Evolutionary conservation across 1,140 invertebrate genomes (phyloP), one percentile per base, ranked within the genome.

Genomic region (Brachionus rotundiformis): DNA sequence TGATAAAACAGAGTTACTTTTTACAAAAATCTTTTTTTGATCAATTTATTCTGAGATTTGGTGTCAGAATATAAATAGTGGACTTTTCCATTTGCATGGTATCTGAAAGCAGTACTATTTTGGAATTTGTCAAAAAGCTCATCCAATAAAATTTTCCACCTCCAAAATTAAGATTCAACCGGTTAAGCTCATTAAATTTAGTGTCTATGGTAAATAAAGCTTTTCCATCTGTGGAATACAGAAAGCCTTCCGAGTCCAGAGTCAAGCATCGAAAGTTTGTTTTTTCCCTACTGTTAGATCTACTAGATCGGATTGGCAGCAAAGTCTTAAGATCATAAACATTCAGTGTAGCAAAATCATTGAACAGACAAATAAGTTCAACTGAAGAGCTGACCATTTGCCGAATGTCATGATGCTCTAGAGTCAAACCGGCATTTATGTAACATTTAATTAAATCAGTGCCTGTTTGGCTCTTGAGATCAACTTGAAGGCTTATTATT

Each of bases 221-320:
- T n/a, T 79, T 79, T 27, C 76, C 76, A 59, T 79, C 29, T 19
- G 76, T 79, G 31, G 76, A 79, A 29, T 79, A 79, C n/a, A 79
- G 36, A 54, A 59, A 59, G 27, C 36, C 47, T 6, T 59, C 11
- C 11, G 76, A 79, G 25, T 79, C 76, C 1, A 79, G 16, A 0
- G 76, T 79, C 16, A 79, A 79, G 25, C 76, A 79, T 16, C 49
- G n/a, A 29, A 7, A 39, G 11, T 54, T 79, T 3, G 31, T 79
- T 39, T 79, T 79, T 6, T 4, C 23, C 4, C n/a, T 13, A 11
- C 31, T 19, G 16, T 59, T 19, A n/a, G n/a, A n/a, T 31, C 23
- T 6, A 31, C 59, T 79, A 59, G 76, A 36, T 6, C 76, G 44
- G 1, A 4, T 59, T 7, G 25, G 29, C 29, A 59, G 49, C 31